A percentile compares a stretch with the other conserved stretches of the same genome.
Evolutionary conservation across 1,140 invertebrate genomes (phyloP).

Genomic region (Oncopodura yosiiana): DNA sequence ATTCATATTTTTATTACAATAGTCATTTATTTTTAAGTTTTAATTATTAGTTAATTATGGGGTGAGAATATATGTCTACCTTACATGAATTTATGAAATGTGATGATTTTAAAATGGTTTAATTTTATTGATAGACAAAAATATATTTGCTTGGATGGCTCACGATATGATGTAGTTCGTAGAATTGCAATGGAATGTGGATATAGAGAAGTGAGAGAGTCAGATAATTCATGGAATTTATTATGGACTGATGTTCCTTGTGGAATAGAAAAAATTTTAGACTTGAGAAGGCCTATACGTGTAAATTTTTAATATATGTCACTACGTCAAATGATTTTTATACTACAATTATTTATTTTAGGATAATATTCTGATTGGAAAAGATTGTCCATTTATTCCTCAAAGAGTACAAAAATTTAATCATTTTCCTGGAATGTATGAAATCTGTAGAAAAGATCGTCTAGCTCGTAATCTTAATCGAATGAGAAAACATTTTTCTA

Average conservation of each 20-base stretch:
- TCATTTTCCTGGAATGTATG: slow-evolving; percentile 84
- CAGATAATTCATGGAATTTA: slow-evolving; percentile 76
- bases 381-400: slow-evolving; percentile 17
- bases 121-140: slow-evolving; percentile 5
- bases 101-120: neutral
- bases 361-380: neutral
- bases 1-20: neutral
- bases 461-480: slow-evolving; percentile 73
- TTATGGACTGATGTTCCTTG: slow-evolving; percentile 80
- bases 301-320: slow-evolving; percentile 35
- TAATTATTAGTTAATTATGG: neutral
- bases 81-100: neutral
- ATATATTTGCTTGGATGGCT: slow-evolving; percentile 58
- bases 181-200: slow-evolving; percentile 58
- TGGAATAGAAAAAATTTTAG: slow-evolving; percentile 68
- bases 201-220: slow-evolving; percentile 66
- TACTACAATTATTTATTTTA: slow-evolving; percentile 1
- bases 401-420: slow-evolving; percentile 61
- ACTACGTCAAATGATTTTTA: neutral
- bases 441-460: slow-evolving; percentile 79
- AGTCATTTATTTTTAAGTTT: neutral
- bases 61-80: neutral
- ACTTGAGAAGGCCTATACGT: slow-evolving; percentile 69
- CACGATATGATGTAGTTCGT: slow-evolving; percentile 61
- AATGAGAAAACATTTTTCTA: slow-evolving; percentile 73